A percentile compares a stretch with the other conserved stretches of the same genome.
phyloP scores from a whole-genome alignment of 2,797 vertebrate genomes.

The Chelon labrosus region DNA sequence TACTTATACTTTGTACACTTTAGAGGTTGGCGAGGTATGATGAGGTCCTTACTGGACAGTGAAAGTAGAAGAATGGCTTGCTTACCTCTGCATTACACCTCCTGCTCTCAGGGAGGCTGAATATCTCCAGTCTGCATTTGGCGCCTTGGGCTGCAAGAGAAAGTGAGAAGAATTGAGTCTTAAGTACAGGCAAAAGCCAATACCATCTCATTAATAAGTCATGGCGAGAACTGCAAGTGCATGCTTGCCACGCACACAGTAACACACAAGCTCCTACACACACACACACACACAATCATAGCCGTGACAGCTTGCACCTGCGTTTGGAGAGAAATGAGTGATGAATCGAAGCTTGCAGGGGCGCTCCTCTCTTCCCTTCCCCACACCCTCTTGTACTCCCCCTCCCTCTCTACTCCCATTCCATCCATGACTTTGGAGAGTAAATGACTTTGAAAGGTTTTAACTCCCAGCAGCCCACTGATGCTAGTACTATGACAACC shows the following conservation, averaged over 20 bases:
- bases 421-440: constrained; percentile 28
- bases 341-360: constrained; percentile 45
- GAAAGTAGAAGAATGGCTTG: constrained; percentile 11
- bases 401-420: constrained; percentile 13
- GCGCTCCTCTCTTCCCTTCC: constrained; percentile 18
- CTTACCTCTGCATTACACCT: constrained; percentile 94
- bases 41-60: constrained; percentile 21
- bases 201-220: constrained; percentile 77
- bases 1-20: background rate
- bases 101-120: constrained; percentile 97
- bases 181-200: constrained; percentile 73
- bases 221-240: constrained; percentile 47
- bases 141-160: constrained; percentile 92
- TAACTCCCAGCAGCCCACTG: constrained; percentile 9
- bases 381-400: background rate
- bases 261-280: constrained; percentile 34
- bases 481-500: constrained; percentile 16
- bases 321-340: constrained; percentile 53
- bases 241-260: constrained; percentile 28
- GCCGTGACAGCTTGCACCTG: constrained; percentile 40
- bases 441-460: constrained; percentile 38
- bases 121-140: constrained; percentile 96
- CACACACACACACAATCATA: constrained; percentile 17
- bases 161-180: constrained; percentile 76
- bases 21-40: constrained; percentile 5